These are phyloP conservation scores for Volucella bombylans DNA, from an alignment of 2,888 invertebrate species.

Conservation along the genomic window DNA sequence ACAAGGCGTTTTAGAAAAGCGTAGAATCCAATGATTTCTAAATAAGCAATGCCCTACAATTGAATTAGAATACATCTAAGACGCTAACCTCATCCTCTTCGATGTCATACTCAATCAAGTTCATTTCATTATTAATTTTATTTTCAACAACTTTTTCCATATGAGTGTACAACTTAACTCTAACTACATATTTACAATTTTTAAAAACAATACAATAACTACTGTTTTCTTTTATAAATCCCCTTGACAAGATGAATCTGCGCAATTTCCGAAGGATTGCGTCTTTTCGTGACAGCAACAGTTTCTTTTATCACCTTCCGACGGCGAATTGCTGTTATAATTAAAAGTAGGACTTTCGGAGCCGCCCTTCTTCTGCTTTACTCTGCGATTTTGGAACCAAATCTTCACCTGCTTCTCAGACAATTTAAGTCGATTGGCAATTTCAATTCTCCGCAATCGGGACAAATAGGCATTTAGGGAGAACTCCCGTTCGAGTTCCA, in stretches of 20 bases:
- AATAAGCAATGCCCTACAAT: no score
- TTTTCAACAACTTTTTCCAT: conserved; percentile 34
- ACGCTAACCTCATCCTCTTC: no score
- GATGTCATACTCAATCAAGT: not conserved
- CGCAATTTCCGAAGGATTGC: conserved; percentile 36
- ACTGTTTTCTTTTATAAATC: conserved; percentile 20
- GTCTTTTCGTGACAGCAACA: conserved; percentile 51
- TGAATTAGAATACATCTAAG: no score
- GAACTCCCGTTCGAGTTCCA: conserved; percentile 95
- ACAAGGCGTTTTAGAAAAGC: no score
- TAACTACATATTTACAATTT: conserved; percentile 26
- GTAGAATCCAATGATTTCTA: no score
- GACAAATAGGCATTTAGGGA: conserved; percentile 95
- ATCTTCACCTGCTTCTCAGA: conserved; percentile 98
- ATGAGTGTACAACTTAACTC: conserved; percentile 5
- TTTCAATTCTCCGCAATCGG: conserved; percentile 93
- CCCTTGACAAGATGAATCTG: conserved; percentile 42
- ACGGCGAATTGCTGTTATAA: conserved; percentile 74
- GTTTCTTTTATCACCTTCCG: conserved; percentile 38
- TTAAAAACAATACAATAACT: not conserved
- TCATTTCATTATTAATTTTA: conserved; percentile 19
- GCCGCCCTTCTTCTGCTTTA: conserved; percentile 96
- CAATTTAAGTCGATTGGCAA: conserved; percentile 92
- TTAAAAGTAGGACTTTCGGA: conserved; percentile 83
- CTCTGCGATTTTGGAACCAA: conserved; percentile 96